A percentile compares a stretch with the other conserved stretches of the same genome.
phyloP scores from a whole-genome alignment of 2,797 vertebrate species.

The Microhierax caerulescens region DNA sequence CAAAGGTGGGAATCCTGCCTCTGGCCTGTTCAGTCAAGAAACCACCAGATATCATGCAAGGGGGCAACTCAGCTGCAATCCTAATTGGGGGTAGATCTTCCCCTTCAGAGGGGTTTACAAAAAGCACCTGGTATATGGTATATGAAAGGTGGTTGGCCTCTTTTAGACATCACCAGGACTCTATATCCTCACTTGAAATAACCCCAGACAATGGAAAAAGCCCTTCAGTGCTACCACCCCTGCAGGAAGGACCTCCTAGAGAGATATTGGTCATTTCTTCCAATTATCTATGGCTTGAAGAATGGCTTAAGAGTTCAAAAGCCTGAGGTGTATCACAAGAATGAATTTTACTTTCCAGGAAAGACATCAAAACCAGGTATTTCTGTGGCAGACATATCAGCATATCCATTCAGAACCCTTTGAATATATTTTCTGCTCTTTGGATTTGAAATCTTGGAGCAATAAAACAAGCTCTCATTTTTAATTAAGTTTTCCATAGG shows the following conservation, averaged over 20 bases:
- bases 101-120: neutral
- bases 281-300: neutral
- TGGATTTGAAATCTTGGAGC: neutral
- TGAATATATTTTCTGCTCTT: neutral
- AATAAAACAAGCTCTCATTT: neutral
- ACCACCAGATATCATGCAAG: neutral
- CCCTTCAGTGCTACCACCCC: neutral
- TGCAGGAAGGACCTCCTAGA: neutral
- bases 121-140: neutral
- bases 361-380: constrained; percentile 18
- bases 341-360: neutral
- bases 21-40: neutral
- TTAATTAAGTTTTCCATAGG: neutral
- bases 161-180: neutral
- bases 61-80: neutral
- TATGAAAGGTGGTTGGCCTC: neutral
- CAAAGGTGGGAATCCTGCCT: neutral
- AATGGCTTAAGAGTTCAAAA: neutral
- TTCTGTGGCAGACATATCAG: neutral
- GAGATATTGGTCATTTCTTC: neutral
- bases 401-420: neutral
- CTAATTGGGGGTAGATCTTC: neutral
- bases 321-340: neutral
- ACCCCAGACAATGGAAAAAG: neutral
- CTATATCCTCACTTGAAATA: neutral